These are phyloP conservation scores for Oryzaephilus surinamensis DNA, from an alignment of 1,140 invertebrate species.

Conservation along the genomic window DNA sequence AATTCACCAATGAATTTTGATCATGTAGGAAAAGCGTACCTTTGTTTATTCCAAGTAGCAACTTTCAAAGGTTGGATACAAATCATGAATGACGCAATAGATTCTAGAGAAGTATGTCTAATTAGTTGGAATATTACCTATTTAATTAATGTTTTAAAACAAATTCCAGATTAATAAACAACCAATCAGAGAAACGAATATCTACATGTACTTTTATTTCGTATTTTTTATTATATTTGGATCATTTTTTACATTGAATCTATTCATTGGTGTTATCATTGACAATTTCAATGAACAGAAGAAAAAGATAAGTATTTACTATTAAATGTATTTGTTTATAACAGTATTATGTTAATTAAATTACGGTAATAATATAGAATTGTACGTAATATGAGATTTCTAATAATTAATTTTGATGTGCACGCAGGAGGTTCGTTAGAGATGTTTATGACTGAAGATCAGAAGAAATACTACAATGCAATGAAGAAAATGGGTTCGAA, in stretches of 20 bases:
- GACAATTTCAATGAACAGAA: slow-evolving; percentile 99
- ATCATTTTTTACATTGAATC: slow-evolving; percentile 94
- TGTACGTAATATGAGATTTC: no score
- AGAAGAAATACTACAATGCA: slow-evolving; percentile 99
- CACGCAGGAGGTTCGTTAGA: slow-evolving; percentile 90
- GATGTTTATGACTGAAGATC: slow-evolving; percentile 99
- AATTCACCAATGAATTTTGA: slow-evolving; percentile 98
- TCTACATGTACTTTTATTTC: slow-evolving; percentile 97
- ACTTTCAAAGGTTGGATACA: slow-evolving; percentile 93
- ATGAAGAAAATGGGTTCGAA: slow-evolving; percentile 99
- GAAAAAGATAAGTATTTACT: slow-evolving; percentile 66
- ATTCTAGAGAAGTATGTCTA: slow-evolving; percentile 72
- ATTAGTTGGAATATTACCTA: slow-evolving; percentile 8
- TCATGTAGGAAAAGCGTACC: slow-evolving; percentile 92
- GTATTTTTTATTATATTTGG: slow-evolving; percentile 97
- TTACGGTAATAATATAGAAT: slow-evolving; percentile 8
- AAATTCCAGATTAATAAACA: slow-evolving; percentile 71
- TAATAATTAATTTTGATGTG: no score
- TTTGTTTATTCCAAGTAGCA: slow-evolving; percentile 96
- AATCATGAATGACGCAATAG: slow-evolving; percentile 97
- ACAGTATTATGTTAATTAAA: slow-evolving; percentile 1
- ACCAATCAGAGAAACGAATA: slow-evolving; percentile 86
- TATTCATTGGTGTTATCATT: slow-evolving; percentile 97
- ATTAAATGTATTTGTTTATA: slow-evolving; percentile 2
- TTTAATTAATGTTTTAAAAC: not conserved